Evolutionary conservation across 2,113 vertebrate species (phyloP).

Genomic region (Lampris incognitus): DNA sequence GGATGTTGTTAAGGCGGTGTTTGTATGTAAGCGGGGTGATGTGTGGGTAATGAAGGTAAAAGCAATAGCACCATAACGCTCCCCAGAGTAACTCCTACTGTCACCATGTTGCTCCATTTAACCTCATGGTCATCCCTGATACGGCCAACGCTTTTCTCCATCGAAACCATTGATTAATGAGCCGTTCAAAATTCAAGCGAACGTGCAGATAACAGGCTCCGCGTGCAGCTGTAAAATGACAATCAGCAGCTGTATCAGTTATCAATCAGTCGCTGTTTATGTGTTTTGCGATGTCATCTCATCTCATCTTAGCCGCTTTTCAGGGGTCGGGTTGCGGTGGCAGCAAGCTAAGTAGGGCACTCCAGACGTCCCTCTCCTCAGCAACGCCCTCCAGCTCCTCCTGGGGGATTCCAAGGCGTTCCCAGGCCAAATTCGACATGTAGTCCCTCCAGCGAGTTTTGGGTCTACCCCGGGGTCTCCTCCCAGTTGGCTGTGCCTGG

Average conservation of each 20-base stretch:
- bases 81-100: conserved; percentile 42
- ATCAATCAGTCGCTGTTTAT: conserved; percentile 25
- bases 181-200: not conserved
- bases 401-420: too few relatives aligned
- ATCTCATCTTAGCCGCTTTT: too few relatives aligned
- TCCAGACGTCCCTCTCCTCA: too few relatives aligned
- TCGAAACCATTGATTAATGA: conserved; percentile 8
- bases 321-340: too few relatives aligned
- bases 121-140: not conserved
- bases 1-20: conserved; percentile 21
- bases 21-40: conserved; percentile 17
- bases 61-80: conserved; percentile 50
- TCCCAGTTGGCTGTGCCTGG: too few relatives aligned
- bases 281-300: conserved; percentile 27
- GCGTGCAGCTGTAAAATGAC: conserved; percentile 1
- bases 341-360: too few relatives aligned
- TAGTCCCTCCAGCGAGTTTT: too few relatives aligned
- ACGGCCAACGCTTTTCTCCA: not conserved
- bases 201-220: not conserved
- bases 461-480: too few relatives aligned
- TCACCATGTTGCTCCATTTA: conserved; percentile 43
- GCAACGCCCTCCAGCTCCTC: too few relatives aligned
- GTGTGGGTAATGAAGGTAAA: conserved; percentile 49
- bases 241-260: conserved; percentile 15
- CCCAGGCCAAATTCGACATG: too few relatives aligned